Conservation (phyloP, 2,888 invertebrate genomes). For the Blastobasis adustella region DNA sequence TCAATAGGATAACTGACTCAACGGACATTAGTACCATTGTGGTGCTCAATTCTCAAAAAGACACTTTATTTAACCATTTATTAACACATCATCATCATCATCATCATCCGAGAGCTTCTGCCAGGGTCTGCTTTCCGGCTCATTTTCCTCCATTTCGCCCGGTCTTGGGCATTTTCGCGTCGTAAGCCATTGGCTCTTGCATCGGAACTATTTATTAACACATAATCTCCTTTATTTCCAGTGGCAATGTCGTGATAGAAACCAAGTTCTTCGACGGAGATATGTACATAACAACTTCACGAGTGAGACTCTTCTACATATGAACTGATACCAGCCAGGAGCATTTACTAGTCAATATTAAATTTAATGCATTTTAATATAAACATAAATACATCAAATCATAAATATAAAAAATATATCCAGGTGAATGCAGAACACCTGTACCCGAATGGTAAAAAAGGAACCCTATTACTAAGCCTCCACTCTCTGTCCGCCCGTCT, state of each 20-base stretch:
- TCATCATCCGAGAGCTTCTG: no score
- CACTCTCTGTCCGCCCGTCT: not conserved
- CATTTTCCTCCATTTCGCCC: no score
- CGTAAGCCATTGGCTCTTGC: no score
- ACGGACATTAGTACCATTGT: no score
- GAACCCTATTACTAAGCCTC: not conserved
- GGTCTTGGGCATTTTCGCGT: no score
- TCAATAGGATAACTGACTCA: no score
- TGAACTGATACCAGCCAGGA: constrained; percentile 55
- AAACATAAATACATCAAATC: not conserved
- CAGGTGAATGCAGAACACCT: not conserved
- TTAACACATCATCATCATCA: no score
- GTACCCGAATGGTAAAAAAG: not conserved
- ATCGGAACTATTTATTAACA: not conserved
- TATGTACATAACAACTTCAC: constrained; percentile 93
- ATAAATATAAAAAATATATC: not conserved
- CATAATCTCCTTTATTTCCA: constrained; percentile 59
- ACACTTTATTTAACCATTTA: no score
- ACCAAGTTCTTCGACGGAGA: constrained; percentile 98
- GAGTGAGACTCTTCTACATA: constrained; percentile 95
- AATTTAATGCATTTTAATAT: constrained; percentile 13
- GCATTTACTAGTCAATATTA: constrained; percentile 44
- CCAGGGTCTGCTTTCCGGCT: no score
- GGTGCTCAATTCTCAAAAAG: no score
- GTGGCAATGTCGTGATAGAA: constrained; percentile 97